Conservation (phyloP, 53 echinoderm and acorn worm genomes). For the Actinopyga echinites region DNA sequence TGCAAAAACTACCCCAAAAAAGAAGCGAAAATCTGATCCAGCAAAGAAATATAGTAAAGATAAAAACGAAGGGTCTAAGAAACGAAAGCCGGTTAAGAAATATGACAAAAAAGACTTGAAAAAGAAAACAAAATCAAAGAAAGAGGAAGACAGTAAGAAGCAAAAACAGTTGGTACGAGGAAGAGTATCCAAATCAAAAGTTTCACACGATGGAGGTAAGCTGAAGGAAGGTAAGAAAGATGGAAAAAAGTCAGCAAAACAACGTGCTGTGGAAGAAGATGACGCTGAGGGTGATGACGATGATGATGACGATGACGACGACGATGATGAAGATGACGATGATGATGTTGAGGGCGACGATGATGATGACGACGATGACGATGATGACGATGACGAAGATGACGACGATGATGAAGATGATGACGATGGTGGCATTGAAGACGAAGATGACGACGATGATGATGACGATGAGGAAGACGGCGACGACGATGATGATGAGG, state of each 20-base stretch:
- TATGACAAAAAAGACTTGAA: neutral
- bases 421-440: neutral
- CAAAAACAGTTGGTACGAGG: neutral
- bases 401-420: neutral
- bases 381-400: constrained; percentile 7
- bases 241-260: neutral
- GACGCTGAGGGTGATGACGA: constrained; percentile 9
- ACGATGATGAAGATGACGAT: constrained; percentile 5
- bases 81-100: neutral
- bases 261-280: neutral
- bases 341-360: neutral
- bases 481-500: constrained; percentile 72
- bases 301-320: neutral
- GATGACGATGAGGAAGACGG: neutral
- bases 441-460: neutral
- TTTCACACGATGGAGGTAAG: neutral
- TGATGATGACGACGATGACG: neutral
- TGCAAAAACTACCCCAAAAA: neutral
- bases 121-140: neutral
- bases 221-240: neutral
- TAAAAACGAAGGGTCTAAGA: constrained; percentile 9
- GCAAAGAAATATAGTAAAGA: constrained; percentile 25
- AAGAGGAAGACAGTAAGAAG: neutral
- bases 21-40: neutral
- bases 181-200: neutral